Percentiles rank a stretch among this genome's conserved stretches.
Evolutionary conservation across 2,113 vertebrate species (phyloP).

Genomic region (Thamnaconus septentrionalis): DNA sequence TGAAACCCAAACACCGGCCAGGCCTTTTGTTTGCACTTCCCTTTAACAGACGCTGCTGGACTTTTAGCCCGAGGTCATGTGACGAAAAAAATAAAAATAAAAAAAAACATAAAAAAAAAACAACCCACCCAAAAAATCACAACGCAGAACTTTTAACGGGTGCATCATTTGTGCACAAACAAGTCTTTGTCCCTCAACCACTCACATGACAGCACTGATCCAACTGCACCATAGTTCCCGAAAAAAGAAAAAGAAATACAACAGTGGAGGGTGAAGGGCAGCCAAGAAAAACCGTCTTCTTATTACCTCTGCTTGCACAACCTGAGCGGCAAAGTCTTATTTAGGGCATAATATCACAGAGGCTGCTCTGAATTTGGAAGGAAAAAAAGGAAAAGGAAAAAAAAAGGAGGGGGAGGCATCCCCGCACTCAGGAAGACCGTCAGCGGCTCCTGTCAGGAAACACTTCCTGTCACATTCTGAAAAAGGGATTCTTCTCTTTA

Average conservation of each 20-base stretch:
- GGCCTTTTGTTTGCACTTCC: slow-evolving; percentile 46
- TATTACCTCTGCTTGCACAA: slow-evolving; percentile 38
- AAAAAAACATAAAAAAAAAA: slow-evolving; percentile 35
- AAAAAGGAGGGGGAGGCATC: slow-evolving; percentile 38
- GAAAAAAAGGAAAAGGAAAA: slow-evolving; percentile 10
- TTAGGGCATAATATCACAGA: neutral
- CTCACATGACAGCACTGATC: slow-evolving; percentile 62
- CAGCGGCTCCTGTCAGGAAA: slow-evolving; percentile 57
- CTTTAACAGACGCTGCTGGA: slow-evolving; percentile 28
- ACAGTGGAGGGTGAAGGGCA: slow-evolving; percentile 21
- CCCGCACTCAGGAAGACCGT: slow-evolving; percentile 56
- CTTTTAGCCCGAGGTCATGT: slow-evolving; percentile 33
- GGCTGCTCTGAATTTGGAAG: neutral
- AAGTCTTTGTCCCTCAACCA: slow-evolving; percentile 57
- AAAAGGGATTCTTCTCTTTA: slow-evolving; percentile 53
- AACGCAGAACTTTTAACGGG: slow-evolving; percentile 19
- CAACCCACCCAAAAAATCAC: neutral
- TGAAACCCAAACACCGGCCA: slow-evolving; percentile 16
- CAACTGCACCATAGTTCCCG: slow-evolving; percentile 31
- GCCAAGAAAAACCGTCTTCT: slow-evolving; percentile 41
- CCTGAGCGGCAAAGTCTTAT: slow-evolving; percentile 5
- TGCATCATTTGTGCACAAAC: slow-evolving; percentile 49
- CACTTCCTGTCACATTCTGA: slow-evolving; percentile 58
- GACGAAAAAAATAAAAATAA: too few species aligned
- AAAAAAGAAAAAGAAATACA: slow-evolving; percentile 2